Conservation (phyloP, 2,113 vertebrate species). For the Corydoras maculifer region DNA sequence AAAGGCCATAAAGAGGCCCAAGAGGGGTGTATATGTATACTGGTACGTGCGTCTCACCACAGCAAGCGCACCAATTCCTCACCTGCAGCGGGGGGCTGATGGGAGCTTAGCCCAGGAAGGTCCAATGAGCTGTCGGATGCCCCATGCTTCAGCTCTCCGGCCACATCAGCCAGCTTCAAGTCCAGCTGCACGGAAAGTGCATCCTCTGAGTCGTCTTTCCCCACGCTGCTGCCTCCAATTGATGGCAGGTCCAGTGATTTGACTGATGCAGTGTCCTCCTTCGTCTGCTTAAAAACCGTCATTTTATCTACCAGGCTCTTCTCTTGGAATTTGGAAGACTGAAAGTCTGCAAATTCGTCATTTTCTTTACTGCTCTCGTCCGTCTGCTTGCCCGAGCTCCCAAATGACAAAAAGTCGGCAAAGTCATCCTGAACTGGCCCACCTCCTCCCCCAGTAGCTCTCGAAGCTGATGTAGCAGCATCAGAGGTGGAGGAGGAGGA, state of each 20-base stretch:
- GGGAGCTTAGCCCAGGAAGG: constrained; percentile 90
- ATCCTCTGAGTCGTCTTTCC: constrained; percentile 96
- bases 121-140: constrained; percentile 99
- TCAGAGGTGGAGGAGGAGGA: constrained; percentile 54
- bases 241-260: constrained; percentile 97
- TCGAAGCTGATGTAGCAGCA: constrained; percentile 43
- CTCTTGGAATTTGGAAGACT: constrained; percentile 85
- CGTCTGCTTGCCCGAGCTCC: constrained; percentile 64
- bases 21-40: constrained; percentile 1
- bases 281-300: constrained; percentile 84
- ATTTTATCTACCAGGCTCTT: constrained; percentile 89
- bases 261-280: constrained; percentile 92
- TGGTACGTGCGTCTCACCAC: constrained; percentile 69
- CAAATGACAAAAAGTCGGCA: constrained; percentile 96
- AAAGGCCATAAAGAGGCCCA: constrained; percentile 43
- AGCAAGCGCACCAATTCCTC: constrained; percentile 99
- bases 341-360: constrained; percentile 93
- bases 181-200: constrained; percentile 95
- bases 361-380: constrained; percentile 69
- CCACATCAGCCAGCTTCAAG: constrained; percentile 95
- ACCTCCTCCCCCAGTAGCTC: constrained; percentile 51
- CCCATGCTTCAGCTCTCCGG: constrained; percentile 96
- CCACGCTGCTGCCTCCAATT: constrained; percentile 90
- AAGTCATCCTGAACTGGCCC: constrained; percentile 79
- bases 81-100: constrained; percentile 97